phyloP scores from a whole-genome alignment of 2,113 vertebrate species.

The Halcyon senegalensis region DNA sequence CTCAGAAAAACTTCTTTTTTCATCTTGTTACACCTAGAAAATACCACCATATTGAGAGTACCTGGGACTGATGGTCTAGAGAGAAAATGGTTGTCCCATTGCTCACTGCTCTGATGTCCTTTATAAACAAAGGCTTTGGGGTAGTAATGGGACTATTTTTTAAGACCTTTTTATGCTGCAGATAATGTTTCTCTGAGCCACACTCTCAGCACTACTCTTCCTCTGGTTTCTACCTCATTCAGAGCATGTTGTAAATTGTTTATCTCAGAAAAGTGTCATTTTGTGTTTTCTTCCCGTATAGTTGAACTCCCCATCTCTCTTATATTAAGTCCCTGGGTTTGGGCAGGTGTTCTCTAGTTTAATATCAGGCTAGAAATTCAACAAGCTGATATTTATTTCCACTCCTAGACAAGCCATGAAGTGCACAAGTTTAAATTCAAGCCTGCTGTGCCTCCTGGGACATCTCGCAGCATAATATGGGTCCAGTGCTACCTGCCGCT shows the following conservation, averaged over 20 bases:
- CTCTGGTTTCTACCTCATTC: neutral
- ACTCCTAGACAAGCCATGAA: neutral
- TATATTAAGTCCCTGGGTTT: neutral
- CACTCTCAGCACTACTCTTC: neutral
- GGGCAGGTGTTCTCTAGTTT: neutral
- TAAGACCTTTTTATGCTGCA: neutral
- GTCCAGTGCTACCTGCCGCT: neutral
- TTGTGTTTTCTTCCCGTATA: neutral
- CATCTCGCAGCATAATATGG: neutral
- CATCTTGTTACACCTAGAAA: fast-evolving
- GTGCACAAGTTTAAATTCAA: neutral
- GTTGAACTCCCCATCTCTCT: neutral
- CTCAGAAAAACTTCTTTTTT: neutral
- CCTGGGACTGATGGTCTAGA: neutral
- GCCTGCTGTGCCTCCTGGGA: neutral
- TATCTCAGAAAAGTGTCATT: neutral
- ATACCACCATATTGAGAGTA: neutral
- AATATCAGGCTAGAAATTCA: neutral
- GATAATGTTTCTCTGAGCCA: neutral
- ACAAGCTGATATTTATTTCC: neutral
- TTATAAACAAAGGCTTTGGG: neutral
- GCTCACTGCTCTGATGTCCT: too few species aligned
- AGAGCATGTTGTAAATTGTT: fast-evolving
- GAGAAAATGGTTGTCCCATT: neutral
- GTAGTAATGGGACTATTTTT: neutral